phyloP scores from a whole-genome alignment of 1,140 invertebrate genomes.

The Sycobia sp. region DNA sequence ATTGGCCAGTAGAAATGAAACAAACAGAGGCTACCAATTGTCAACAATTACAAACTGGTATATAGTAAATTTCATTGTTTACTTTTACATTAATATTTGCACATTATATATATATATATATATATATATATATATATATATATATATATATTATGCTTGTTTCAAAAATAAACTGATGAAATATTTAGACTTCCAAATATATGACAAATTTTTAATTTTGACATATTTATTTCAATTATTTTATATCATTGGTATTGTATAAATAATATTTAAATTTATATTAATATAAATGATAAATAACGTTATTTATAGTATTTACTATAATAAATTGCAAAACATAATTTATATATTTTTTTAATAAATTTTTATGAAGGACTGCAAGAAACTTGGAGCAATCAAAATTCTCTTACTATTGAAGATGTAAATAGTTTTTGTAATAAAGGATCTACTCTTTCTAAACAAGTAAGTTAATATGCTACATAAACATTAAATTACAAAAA shows the following conservation, averaged over 20 bases:
- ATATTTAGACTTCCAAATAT: too few species aligned
- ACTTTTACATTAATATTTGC: background rate
- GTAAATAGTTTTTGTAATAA: conserved; percentile 46
- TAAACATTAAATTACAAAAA: conserved; percentile 3
- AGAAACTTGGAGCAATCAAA: conserved; percentile 46
- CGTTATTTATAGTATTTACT: background rate
- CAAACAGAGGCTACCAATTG: conserved; percentile 21
- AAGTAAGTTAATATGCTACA: conserved; percentile 39
- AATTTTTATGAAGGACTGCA: conserved; percentile 40
- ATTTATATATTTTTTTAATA: conserved; percentile 37
- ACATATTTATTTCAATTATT: too few species aligned
- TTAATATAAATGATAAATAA: background rate
- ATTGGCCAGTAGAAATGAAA: conserved; percentile 7
- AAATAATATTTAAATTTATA: background rate
- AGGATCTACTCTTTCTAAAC: conserved; percentile 46
- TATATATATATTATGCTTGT: too few species aligned
- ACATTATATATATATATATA: too few species aligned
- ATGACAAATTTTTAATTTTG: too few species aligned
- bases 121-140: too few species aligned
- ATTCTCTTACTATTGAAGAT: conserved; percentile 39
- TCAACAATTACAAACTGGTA: conserved; percentile 27
- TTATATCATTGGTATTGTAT: too few species aligned
- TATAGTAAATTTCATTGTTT: conserved; percentile 15
- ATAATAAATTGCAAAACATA: background rate
- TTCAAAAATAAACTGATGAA: too few species aligned